Evolutionary conservation across 1,140 invertebrate genomes (phyloP).

Genomic region (Bursaphelenchus mucronatus): DNA sequence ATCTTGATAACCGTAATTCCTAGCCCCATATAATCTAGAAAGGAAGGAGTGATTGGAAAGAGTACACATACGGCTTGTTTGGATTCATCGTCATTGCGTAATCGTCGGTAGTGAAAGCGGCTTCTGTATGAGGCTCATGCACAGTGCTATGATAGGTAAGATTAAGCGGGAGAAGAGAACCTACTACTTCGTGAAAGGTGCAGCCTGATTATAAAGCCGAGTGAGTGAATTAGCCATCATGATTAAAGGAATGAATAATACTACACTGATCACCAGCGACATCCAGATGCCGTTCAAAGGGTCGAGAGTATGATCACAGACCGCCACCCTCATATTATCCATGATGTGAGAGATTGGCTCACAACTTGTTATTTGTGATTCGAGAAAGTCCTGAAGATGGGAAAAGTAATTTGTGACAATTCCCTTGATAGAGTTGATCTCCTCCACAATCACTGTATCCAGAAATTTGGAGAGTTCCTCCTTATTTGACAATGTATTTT

Average conservation of each 20-base stretch:
- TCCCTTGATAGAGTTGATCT: neutral
- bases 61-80: constrained; percentile 1
- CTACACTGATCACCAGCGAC: constrained; percentile 38
- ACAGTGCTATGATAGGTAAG: constrained; percentile 20
- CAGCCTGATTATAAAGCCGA: constrained; percentile 32
- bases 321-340: constrained; percentile 29
- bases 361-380: constrained; percentile 54
- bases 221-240: constrained; percentile 36
- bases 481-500: neutral
- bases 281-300: constrained; percentile 48
- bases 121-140: constrained; percentile 37
- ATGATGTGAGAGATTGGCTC: constrained; percentile 39
- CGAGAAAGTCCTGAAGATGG: constrained; percentile 27
- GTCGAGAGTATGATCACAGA: constrained; percentile 40
- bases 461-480: neutral
- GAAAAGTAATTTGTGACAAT: neutral
- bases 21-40: constrained; percentile 28
- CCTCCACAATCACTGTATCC: constrained; percentile 2
- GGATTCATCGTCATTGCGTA: constrained; percentile 31
- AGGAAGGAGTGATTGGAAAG: constrained; percentile 22
- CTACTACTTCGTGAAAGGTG: constrained; percentile 45
- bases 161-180: constrained; percentile 21
- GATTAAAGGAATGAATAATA: constrained; percentile 44
- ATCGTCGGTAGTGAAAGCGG: constrained; percentile 35
- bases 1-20: constrained; percentile 44